Evolutionary conservation across 2,113 vertebrate genomes (phyloP).

Genomic region (Calonectris borealis): DNA sequence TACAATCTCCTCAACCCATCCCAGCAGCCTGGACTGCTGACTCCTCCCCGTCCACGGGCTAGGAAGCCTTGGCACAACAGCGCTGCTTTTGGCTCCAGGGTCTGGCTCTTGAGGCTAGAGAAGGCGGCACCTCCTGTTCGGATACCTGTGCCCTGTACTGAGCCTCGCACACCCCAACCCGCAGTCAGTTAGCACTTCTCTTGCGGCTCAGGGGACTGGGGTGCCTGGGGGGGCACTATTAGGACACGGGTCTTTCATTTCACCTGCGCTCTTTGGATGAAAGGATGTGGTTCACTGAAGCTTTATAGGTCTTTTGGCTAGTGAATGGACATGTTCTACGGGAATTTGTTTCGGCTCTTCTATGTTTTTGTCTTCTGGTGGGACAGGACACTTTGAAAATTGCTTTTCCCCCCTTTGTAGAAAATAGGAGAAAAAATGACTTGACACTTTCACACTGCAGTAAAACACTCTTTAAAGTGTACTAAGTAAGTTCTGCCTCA

Average conservation of each 20-base stretch:
- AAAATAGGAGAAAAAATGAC: not conserved
- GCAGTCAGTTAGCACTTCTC: not conserved
- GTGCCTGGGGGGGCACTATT: accelerated
- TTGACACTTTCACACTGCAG: not conserved
- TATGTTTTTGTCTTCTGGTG: not conserved
- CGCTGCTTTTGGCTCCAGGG: not conserved
- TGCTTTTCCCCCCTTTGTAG: not conserved
- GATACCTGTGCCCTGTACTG: not conserved
- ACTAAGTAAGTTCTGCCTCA: not conserved
- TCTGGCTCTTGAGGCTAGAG: not conserved
- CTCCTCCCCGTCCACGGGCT: not conserved
- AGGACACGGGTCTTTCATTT: not conserved
- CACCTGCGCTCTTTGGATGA: not conserved
- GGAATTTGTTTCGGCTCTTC: not conserved
- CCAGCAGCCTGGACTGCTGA: not conserved
- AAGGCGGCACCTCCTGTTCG: not conserved
- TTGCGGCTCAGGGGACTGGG: accelerated
- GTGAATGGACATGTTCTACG: not conserved
- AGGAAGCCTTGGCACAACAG: not conserved
- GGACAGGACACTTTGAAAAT: not conserved
- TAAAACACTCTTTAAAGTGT: not conserved
- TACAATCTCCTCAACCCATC: not conserved
- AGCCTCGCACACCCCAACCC: accelerated
- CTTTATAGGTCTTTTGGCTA: not conserved
- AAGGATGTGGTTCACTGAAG: not conserved